Percentiles rank a stretch among this genome's conserved stretches.
Evolutionary conservation across 2,797 vertebrate species (phyloP).

Genomic region (Enteromius paludinosus): DNA sequence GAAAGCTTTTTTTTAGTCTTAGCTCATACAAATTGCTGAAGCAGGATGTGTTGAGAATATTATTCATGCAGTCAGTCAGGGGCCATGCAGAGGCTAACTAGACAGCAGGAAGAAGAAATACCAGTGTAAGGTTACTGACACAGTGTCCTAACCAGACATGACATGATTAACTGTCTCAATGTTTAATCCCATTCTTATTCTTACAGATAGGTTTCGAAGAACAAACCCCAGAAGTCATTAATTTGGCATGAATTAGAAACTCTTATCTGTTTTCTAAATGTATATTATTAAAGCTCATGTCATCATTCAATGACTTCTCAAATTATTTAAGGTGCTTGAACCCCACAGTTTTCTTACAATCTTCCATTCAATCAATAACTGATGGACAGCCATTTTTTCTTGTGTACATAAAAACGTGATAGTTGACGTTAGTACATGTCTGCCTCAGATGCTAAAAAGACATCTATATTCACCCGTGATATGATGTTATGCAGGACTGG

Average conservation of each 20-base stretch:
- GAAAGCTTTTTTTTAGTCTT: constrained; percentile 51
- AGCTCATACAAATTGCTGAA: constrained; percentile 51
- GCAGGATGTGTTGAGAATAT: constrained; percentile 44
- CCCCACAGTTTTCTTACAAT: not conserved
- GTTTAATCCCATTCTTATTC: not conserved
- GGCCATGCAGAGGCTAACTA: constrained; percentile 32
- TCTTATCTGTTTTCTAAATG: not conserved
- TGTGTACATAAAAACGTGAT: not conserved
- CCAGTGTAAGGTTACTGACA: constrained; percentile 40
- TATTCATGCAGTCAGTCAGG: constrained; percentile 43
- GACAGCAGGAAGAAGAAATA: constrained; percentile 47
- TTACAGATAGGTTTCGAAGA: not conserved
- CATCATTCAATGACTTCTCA: not conserved
- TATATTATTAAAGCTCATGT: not conserved
- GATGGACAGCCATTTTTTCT: too few species aligned
- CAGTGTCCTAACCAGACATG: constrained; percentile 11
- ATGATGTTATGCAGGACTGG: not conserved
- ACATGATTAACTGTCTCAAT: constrained; percentile 5
- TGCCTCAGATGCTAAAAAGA: constrained; percentile 14
- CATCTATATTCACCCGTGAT: constrained; percentile 18
- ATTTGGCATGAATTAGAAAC: not conserved
- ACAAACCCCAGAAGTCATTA: not conserved
- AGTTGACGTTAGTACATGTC: not conserved
- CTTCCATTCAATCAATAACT: not conserved
- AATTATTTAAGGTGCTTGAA: not conserved